phyloP scores from a whole-genome alignment of 2,888 invertebrate genomes.

The Zaprionus obscuricornis region DNA sequence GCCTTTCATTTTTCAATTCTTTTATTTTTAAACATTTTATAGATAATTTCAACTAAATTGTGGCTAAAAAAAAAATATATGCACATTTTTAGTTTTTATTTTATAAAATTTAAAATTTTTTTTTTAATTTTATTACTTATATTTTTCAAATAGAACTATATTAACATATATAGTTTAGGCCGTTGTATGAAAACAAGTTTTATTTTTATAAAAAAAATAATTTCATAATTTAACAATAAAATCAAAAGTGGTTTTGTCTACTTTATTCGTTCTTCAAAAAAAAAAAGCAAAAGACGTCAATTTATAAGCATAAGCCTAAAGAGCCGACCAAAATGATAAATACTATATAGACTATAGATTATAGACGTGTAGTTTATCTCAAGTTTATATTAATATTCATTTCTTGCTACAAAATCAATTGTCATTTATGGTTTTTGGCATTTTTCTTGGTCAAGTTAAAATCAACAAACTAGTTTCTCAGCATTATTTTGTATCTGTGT shows the following conservation, averaged over 20 bases:
- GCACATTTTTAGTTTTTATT: no score
- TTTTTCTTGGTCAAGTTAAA: conserved; percentile 15
- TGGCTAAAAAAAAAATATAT: no score
- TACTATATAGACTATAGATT: no score
- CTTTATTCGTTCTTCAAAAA: no score
- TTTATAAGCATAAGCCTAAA: conserved; percentile 11
- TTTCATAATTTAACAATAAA: not conserved
- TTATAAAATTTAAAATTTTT: no score
- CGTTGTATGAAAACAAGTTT: no score
- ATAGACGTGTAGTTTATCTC: conserved; percentile 7
- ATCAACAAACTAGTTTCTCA: conserved; percentile 31
- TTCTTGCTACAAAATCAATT: conserved; percentile 24
- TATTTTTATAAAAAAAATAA: not conserved
- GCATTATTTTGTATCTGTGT: no score
- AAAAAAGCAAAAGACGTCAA: no score
- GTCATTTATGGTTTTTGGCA: conserved; percentile 12
- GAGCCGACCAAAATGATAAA: conserved; percentile 6
- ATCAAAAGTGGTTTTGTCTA: conserved; percentile 7
- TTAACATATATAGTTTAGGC: no score
- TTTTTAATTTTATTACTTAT: no score
- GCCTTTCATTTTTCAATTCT: conserved; percentile 15
- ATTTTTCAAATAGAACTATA: no score
- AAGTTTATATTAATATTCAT: conserved; percentile 41
- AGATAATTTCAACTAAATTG: no score
- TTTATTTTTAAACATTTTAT: conserved; percentile 19